Conservation (phyloP, 2,797 vertebrate species). For the Pseudochirops corinnae region DNA sequence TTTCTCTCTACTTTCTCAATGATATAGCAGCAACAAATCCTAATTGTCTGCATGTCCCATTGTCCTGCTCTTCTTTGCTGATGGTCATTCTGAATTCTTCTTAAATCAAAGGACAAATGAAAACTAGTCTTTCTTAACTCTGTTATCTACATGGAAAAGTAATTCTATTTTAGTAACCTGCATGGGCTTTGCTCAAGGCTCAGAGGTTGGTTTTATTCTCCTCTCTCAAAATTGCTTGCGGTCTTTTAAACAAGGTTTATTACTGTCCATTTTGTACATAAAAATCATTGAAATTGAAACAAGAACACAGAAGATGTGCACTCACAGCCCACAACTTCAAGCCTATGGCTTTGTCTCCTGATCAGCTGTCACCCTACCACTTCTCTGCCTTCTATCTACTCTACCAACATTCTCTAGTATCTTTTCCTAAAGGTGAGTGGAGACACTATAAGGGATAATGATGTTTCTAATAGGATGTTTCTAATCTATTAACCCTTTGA, state of each 20-base stretch:
- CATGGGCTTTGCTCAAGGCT: conserved; percentile 20
- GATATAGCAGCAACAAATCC: background rate
- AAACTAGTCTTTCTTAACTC: conserved; percentile 56
- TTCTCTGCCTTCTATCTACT: background rate
- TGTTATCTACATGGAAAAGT: conserved; percentile 4
- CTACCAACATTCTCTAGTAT: background rate
- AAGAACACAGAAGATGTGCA: conserved; percentile 40
- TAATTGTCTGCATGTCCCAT: background rate
- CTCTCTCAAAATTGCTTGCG: conserved; percentile 54
- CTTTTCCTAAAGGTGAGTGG: background rate
- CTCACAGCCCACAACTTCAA: background rate
- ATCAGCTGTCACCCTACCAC: accelerated
- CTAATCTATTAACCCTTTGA: background rate
- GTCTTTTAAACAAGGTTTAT: conserved; percentile 48
- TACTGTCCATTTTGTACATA: conserved; percentile 22
- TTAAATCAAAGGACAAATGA: conserved; percentile 45
- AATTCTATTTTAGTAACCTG: conserved; percentile 17
- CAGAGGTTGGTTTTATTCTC: conserved; percentile 55
- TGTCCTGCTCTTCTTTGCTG: background rate
- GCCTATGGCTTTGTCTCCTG: background rate
- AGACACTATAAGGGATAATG: background rate
- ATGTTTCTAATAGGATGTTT: background rate
- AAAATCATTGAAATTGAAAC: conserved; percentile 43
- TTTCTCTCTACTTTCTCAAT: background rate
- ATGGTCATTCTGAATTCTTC: background rate